Evolutionary conservation across 2,113 vertebrate genomes (phyloP).

Genomic region (Thamnaconus septentrionalis): DNA sequence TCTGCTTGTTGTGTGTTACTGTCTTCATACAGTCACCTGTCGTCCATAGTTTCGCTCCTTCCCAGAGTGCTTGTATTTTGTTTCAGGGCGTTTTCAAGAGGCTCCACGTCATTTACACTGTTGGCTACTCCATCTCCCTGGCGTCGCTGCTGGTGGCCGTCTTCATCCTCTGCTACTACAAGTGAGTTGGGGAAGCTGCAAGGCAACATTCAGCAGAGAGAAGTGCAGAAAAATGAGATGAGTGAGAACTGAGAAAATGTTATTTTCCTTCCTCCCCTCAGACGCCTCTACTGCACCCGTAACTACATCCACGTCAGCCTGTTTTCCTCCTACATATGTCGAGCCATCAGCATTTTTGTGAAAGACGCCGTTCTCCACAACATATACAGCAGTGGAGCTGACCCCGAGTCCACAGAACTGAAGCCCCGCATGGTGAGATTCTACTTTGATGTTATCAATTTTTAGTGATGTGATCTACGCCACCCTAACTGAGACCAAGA

Average conservation of each 20-base stretch:
- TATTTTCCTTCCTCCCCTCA: not conserved
- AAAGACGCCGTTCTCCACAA: conserved; percentile 87
- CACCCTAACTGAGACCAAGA: too few species aligned
- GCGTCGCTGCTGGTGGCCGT: conserved; percentile 82
- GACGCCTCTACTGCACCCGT: conserved; percentile 89
- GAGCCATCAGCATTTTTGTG: conserved; percentile 87
- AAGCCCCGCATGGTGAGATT: conserved; percentile 76
- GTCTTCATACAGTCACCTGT: too few species aligned
- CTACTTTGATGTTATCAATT: not conserved
- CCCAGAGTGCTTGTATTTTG: conserved; percentile 29
- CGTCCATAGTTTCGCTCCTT: not conserved
- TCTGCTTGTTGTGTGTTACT: not conserved
- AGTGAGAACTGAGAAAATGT: not conserved
- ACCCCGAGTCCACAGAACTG: conserved; percentile 53
- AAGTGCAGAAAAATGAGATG: not conserved
- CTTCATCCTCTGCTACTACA: conserved; percentile 89
- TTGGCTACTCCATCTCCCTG: conserved; percentile 88
- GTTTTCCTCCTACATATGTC: conserved; percentile 89
- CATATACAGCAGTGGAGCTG: conserved; percentile 32
- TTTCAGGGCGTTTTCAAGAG: conserved; percentile 85
- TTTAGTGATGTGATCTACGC: too few species aligned
- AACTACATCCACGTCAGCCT: conserved; percentile 93
- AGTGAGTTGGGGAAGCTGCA: conserved; percentile 73
- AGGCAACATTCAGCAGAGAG: not conserved
- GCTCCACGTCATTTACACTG: conserved; percentile 89